Conservation (phyloP, 2,113 vertebrate species). For the Platysternon megacephalum region DNA sequence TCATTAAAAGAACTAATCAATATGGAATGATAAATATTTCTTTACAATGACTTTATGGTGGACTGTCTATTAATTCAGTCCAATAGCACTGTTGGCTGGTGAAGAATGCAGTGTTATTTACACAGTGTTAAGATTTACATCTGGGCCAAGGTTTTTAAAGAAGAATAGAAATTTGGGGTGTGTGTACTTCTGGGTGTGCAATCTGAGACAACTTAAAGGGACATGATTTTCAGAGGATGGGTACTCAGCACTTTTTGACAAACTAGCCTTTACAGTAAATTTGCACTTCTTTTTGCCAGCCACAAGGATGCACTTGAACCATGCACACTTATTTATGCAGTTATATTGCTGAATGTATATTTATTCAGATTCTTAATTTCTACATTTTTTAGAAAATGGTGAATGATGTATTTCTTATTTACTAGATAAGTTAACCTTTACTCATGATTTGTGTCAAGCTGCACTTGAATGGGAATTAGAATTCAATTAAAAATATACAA, state of each 20-base stretch:
- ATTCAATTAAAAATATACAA: neutral
- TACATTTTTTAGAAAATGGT: neutral
- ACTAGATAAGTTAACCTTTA: neutral
- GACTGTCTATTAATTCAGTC: constrained; percentile 32
- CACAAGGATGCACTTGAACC: neutral
- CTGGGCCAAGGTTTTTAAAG: neutral
- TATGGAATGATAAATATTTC: neutral
- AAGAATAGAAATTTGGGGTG: neutral
- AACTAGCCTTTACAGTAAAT: neutral
- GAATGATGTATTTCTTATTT: neutral
- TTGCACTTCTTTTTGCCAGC: neutral
- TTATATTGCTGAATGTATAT: neutral
- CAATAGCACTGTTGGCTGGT: neutral
- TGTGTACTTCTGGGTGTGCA: constrained; percentile 23
- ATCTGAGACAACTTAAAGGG: neutral
- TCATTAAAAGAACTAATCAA: constrained; percentile 31
- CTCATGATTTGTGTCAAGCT: neutral
- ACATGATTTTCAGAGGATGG: constrained; percentile 1
- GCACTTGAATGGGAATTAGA: neutral
- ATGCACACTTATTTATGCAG: neutral
- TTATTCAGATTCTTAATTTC: neutral
- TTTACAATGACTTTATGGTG: neutral
- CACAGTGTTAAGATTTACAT: neutral
- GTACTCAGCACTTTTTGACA: neutral
- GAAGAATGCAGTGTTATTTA: fast-evolving